Evolutionary conservation across 2,888 invertebrate species (phyloP), one percentile per base, ranked within the genome.

Genomic region (Omphaloscelis lunosa): DNA sequence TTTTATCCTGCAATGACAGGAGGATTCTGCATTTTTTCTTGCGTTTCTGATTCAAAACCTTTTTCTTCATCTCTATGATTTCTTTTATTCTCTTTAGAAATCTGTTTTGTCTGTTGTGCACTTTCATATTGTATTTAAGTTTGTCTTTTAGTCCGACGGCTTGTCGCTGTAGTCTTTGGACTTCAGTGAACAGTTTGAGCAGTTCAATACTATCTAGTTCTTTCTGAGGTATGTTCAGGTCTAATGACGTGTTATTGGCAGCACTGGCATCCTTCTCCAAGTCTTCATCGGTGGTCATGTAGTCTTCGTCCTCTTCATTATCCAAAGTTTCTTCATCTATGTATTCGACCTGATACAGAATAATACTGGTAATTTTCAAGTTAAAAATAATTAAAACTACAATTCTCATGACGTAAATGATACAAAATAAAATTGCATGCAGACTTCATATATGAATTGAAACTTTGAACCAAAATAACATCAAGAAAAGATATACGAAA

Each of bases 291-390:
- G 91, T 91, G 29, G 93, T 92, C 91, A 94, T 92, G 58, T 91
- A 90, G 20, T 94, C 93, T 45, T 93, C 91, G 1, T 86, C 80
- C 8, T 93, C 91, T 76, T 94, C 94, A 83, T 94, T 93, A 45
- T 95, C 95, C 70, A 96, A 83, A 3, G 95, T 93, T 48, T 96
- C 96, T 86, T 96, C 96, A 72, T 96, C 96, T 80, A 96, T 96
- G 85, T 96, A 96, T 92, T 96, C 96, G 11, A 96, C 96, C 96
- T 96, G 88, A 27, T 53, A 39, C 17, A 70, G 59, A 75, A 78
- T 29, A 7, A 51, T 0, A 15, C 17, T 27, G 12, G 1, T 83
- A 48, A 72, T 48, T 45, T 48, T 39, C 15, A 48, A 5, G 1
- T 17, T 29, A 53, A 29, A 27, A 20, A 65, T 15, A 67, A 0